Percentiles rank a stretch among this genome's conserved stretches.
Conservation (phyloP, 2,113 vertebrate genomes). For the Prolemur simus region DNA sequence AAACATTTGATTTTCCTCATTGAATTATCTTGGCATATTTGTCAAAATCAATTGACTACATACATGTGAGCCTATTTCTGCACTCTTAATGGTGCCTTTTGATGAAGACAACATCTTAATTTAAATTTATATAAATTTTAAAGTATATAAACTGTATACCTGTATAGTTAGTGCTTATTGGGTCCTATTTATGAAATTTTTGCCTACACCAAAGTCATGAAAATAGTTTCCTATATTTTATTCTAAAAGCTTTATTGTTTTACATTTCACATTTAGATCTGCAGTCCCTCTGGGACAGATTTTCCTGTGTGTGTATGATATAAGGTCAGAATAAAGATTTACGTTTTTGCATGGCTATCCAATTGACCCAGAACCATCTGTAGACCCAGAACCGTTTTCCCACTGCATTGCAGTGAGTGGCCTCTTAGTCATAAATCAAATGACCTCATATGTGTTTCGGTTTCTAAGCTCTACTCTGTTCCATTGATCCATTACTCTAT, state of each 20-base stretch:
- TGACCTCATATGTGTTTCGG: neutral
- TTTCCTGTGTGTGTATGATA: neutral
- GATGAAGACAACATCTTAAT: neutral
- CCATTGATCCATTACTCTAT: neutral
- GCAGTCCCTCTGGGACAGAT: neutral
- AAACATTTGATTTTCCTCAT: conserved; percentile 12
- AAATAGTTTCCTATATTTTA: neutral
- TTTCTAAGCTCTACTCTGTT: neutral
- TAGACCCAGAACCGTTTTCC: neutral
- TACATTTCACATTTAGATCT: neutral
- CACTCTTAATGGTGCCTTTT: neutral
- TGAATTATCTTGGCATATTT: neutral
- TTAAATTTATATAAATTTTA: neutral
- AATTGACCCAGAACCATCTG: neutral
- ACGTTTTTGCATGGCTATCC: neutral
- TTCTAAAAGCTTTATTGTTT: neutral
- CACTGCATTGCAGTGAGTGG: neutral
- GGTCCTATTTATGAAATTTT: neutral
- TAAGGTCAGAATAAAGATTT: neutral
- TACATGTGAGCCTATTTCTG: neutral
- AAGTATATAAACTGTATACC: neutral
- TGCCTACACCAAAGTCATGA: neutral
- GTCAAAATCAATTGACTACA: neutral
- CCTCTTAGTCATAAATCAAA: neutral
- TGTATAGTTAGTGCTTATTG: neutral